Base-by-base conservation (phyloP, 2,797 vertebrate genomes). In the Notoglanidium macrostoma region DNA sequence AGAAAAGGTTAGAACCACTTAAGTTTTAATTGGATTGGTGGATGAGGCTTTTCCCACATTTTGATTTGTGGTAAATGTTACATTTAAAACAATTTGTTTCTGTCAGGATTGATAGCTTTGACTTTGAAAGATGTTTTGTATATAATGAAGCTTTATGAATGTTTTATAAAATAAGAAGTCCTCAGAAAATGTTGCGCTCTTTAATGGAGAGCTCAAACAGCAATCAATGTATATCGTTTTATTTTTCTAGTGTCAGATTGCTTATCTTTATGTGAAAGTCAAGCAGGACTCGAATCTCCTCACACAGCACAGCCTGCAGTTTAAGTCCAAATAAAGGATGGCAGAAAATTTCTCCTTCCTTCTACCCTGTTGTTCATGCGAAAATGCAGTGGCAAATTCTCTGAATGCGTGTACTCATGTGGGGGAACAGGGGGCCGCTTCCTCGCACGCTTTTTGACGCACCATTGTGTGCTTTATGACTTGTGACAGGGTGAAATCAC, bases 381-480 rank as follows among this genome's bases (percentile, higher is more conserved):
- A 93, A 95, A 92, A 76, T 92, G 93, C 94, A 94, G 91, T 92
- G 94, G 94, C 94, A 95, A 94, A 95, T 95, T 95, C 94, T 95
- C 77, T 87, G 95, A 95, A 94, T 94, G 94, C 94, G 94, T 89
- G 90, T 91, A 94, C 94, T 96, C 95, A 95, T 94, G 44, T 82
- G 61, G 80, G 54, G 78, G 11, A 95, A 95, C 94, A 94, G 92
- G 85, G 94, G 92, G 92, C 93, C 92, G 94, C 94, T 95, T 93
- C 94, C 91, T 95, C 94, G 95, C 95, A 94, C 32, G 85, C 94
- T 95, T 96, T 95, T 95, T 96, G 93, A 94, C 94, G 95, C 95
- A 89, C 95, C 96, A 96, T 96, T 96, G 96, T 96, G 95, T 95
- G 94, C 95, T 95, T 96, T 95, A 96, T 96, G 96, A 95, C 89